A percentile compares a stretch with the other conserved stretches of the same genome.
phyloP scores from a whole-genome alignment of 2,888 invertebrate species.

The Idaea dimidiata region DNA sequence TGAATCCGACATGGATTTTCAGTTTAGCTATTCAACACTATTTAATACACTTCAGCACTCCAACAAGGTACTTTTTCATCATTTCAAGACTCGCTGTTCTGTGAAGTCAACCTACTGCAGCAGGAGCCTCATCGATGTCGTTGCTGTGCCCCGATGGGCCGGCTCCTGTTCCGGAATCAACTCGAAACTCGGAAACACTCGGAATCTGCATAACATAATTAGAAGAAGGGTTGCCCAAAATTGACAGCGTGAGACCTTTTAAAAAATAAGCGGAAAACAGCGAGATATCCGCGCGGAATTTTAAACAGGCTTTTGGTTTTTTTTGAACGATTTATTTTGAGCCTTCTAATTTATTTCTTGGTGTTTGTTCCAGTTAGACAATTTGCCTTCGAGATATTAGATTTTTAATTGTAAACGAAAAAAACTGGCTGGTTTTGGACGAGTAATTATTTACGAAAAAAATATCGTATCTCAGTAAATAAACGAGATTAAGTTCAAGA shows the following conservation, averaged over 20 bases:
- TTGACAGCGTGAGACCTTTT: conserved; percentile 21
- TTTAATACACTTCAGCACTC: no score
- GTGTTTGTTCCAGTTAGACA: background rate
- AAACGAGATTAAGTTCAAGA: no score
- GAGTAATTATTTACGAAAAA: background rate
- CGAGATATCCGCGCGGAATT: conserved; percentile 18
- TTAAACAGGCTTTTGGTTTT: conserved; percentile 18
- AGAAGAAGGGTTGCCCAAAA: conserved; percentile 19
- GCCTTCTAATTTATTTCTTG: background rate
- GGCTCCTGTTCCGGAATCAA: conserved; percentile 9
- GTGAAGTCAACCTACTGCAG: no score
- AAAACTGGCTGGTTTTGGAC: background rate
- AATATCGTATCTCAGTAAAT: background rate
- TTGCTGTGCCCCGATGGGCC: conserved; percentile 2
- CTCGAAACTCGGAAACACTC: conserved; percentile 13
- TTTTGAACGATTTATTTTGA: conserved; percentile 21
- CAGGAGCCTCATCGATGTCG: conserved; percentile 2
- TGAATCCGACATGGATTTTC: no score
- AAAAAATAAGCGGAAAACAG: conserved; percentile 19
- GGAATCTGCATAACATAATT: conserved; percentile 31
- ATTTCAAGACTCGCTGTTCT: no score
- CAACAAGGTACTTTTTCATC: no score
- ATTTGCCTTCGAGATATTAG: background rate
- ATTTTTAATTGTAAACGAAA: background rate
- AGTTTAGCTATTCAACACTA: no score